Percentiles rank a stretch among this genome's conserved stretches.
Conservation (phyloP, 64 coral and sea anemone genomes). For the Pocillopora verrucosa region DNA sequence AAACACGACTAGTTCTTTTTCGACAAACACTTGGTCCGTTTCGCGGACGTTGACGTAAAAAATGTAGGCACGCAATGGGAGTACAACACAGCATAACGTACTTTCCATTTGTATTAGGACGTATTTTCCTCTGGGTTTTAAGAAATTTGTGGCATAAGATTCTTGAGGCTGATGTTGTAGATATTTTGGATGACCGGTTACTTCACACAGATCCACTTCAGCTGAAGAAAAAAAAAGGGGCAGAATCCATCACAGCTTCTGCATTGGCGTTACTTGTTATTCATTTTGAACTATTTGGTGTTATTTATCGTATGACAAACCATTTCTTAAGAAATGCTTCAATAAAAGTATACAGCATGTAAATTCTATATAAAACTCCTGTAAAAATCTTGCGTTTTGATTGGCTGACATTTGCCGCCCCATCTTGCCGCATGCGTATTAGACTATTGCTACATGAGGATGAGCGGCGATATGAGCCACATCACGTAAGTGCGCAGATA, state of each 20-base stretch:
- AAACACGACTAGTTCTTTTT: no score
- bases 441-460: no score
- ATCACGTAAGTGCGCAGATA: no score
- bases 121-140: slow-evolving; percentile 11
- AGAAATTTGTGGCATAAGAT: slow-evolving; percentile 17
- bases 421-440: no score
- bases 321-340: no score
- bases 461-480: no score
- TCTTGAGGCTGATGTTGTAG: slow-evolving; percentile 4
- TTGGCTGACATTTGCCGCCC: background rate
- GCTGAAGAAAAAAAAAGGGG: background rate
- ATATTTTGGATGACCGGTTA: background rate
- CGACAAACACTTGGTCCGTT: no score
- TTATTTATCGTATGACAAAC: no score
- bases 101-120: slow-evolving; percentile 21
- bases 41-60: no score
- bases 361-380: background rate
- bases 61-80: no score
- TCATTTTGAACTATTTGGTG: no score
- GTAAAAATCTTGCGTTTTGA: background rate
- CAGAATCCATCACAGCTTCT: background rate
- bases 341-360: no score
- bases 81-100: background rate
- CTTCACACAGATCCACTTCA: slow-evolving; percentile 28
- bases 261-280: background rate